Percentiles rank a stretch among this genome's conserved stretches.
These are phyloP conservation scores for Boulengerochromis microlepis DNA, from an alignment of 2,113 vertebrate genomes.

Conservation along the genomic window DNA sequence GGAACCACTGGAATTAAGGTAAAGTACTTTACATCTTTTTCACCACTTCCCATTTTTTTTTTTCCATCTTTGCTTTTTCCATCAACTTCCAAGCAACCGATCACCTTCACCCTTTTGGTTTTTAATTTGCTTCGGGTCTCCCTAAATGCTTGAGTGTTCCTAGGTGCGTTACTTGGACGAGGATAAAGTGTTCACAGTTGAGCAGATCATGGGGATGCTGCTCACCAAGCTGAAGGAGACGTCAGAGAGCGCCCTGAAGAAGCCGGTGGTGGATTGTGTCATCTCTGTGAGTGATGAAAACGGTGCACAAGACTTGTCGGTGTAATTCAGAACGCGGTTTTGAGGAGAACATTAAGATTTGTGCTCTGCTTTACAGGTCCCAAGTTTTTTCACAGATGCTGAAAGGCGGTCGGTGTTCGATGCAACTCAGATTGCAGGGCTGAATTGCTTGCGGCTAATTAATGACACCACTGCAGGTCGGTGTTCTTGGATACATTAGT, in stretches of 20 bases:
- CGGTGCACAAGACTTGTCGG: not conserved
- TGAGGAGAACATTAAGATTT: not conserved
- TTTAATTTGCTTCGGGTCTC: not conserved
- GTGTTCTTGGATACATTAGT: not conserved
- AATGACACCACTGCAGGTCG: constrained; percentile 94
- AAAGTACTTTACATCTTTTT: not conserved
- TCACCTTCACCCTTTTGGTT: not conserved
- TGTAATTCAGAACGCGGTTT: not conserved
- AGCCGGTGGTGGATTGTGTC: constrained; percentile 93
- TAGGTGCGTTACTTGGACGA: constrained; percentile 92
- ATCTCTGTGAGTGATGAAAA: constrained; percentile 81
- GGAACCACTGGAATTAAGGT: constrained; percentile 89
- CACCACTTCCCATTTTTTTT: not conserved
- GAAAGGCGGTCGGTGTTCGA: constrained; percentile 90
- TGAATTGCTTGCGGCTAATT: constrained; percentile 92
- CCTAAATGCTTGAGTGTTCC: not conserved
- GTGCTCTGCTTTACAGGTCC: constrained; percentile 71
- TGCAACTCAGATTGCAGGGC: constrained; percentile 86
- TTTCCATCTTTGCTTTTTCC: not conserved
- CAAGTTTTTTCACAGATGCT: constrained; percentile 91
- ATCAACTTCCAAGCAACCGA: not conserved
- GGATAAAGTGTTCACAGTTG: constrained; percentile 88
- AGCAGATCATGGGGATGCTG: constrained; percentile 91
- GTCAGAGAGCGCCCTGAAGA: constrained; percentile 89
- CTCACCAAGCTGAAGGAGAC: constrained; percentile 93